Evolutionary conservation across 2,888 invertebrate genomes (phyloP), one percentile per base, ranked within the genome.

Genomic region (Caenorhabditis plicata): DNA sequence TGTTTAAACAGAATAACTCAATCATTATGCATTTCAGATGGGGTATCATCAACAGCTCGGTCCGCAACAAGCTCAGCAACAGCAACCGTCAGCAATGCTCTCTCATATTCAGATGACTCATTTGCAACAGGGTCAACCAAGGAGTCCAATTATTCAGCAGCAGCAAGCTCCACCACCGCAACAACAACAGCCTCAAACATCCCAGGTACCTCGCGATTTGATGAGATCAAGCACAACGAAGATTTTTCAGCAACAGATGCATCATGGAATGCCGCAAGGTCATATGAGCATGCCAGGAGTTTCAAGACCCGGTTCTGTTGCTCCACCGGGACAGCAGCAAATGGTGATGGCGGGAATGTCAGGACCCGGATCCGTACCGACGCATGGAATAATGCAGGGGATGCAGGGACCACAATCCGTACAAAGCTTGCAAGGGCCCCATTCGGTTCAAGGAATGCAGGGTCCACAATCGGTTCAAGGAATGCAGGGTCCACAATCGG

Each of bases 251-350:
- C 52, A 58, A 27, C 58, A 52, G 23, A 52, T 53, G 52, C 53
- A 52, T 9, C 47, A 53, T n/a, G n/a, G n/a, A n/a, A n/a, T n/a
- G n/a, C n/a, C 48, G 26, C 31, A 39, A 19, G 45, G 41, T 17
- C 43, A 48, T 13, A 35, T 47, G 7, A 38, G 26, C 23, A 48
- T 53, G 3, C 15, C 49, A 0, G 40, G 39, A 15, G 22, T 53
- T 20, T 53, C 58, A 1, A 44, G 58, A 15, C 58, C 58, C 2
- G 52, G 33, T 9, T 58, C 58, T 5, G 58, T 58, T 13, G 58
- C 58, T 7, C 58, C 58, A 22, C 58, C 58, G 19, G n/a, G 11
- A 38, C 7, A n/a, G 13, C 25, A 25, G 2, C 39, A 39, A 33
- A 9, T 13, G 29, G 29, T 27, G 29, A 7, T 9, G 29, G 7